Base-by-base conservation (phyloP, 2,888 invertebrate genomes). In the Rhingia rostrata region DNA sequence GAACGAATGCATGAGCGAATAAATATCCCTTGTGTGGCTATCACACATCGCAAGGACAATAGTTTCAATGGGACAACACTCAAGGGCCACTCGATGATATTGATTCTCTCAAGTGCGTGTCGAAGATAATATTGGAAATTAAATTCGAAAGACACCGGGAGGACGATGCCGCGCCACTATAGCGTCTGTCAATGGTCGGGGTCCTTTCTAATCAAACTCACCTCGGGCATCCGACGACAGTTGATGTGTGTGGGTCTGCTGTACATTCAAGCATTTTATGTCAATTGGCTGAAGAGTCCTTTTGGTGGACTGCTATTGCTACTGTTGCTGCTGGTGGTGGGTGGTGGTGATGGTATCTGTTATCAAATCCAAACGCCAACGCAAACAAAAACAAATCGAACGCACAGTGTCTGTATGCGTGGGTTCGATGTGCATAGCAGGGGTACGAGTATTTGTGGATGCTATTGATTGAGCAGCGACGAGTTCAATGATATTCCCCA, bases 81-180 rank as follows among this genome's bases (percentile, higher is more conserved):
- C 73, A 78, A 74, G 73, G 78, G 73, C 63, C 78, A 73, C 73
- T 83, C 63, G n/a, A 67, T 64, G 69, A 63, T 83, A 83, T 83
- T 83, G 83, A 74, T 69, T 83, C 63, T 47, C 37, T 74, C 83
- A 83, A 83, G 83, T 83, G 83, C 83, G 73, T 83, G 73, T 63
- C 83, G 63, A 78, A 67, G 83, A 83, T 83, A 78, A 79, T 78
- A 78, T 78, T 83, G 73, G 67, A 83, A 83, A 83, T 74, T 83
- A 74, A 77, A 78, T 54, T 78, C 79, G 83, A 72, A 74, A 66
- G 77, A 67, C 77, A 77, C 60, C 39, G 54, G 12, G 9, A 41
- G 7, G 41, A 6, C 51, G 14, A 6, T 35, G 14, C 33, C 12
- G 35, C 9, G 37, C 37, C 63, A 30, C 30, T 41, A 49, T 43